Conservation (phyloP, 2,113 vertebrate genomes). For the Dipodomys stephensi region DNA sequence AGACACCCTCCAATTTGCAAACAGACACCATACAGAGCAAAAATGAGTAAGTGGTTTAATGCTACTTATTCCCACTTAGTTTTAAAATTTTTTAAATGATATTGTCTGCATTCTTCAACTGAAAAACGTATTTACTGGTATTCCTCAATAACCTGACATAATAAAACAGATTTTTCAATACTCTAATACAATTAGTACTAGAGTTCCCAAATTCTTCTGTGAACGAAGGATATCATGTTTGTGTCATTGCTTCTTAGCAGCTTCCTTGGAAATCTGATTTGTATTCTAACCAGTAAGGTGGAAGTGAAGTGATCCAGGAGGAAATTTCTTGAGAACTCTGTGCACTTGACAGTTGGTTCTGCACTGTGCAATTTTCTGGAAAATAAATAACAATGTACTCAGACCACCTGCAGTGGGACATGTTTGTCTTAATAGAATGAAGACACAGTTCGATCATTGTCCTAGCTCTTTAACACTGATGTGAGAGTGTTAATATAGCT, state of each 20-base stretch:
- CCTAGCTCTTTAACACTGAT: neutral
- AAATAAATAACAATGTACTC: neutral
- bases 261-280: neutral
- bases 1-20: neutral
- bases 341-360: neutral
- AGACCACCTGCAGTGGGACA: neutral
- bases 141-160: neutral
- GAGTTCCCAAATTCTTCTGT: neutral
- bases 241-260: neutral
- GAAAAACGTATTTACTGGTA: neutral
- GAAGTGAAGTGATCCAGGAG: slow-evolving; percentile 22
- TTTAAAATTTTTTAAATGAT: neutral
- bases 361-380: neutral
- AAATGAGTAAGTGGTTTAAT: neutral
- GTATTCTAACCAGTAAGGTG: neutral
- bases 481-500: neutral
- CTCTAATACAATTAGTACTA: neutral
- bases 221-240: neutral
- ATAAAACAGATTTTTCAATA: neutral
- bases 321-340: neutral
- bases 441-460: neutral
- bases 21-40: neutral
- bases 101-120: neutral
- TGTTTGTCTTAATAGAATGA: neutral
- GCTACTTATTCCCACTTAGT: neutral